Base-by-base conservation (phyloP, 1,140 invertebrate genomes). In the Zelostemma sp. region DNA sequence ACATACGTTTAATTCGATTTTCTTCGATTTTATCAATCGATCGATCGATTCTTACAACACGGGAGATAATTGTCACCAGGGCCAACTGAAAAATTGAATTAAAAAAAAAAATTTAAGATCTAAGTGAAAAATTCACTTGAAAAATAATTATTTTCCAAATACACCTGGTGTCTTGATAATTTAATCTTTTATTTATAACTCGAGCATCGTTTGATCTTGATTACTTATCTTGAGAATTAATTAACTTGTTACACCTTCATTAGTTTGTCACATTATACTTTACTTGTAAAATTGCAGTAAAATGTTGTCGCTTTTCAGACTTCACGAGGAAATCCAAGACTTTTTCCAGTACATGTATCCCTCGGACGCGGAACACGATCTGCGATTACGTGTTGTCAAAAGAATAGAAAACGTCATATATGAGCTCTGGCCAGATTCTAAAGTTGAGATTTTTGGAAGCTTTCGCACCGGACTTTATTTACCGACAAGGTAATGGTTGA, bases 241-340 rank as follows among this genome's bases (percentile, higher is more conserved):
- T n/a, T n/a, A n/a, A n/a, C n/a, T n/a, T n/a, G n/a, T n/a, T n/a
- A n/a, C n/a, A n/a, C 25, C 8, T 4, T 28, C 25, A 28, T 4
- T 3, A 28, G 8, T 28, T 28, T 3, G 25, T 4, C 8, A 4
- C 8, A 28, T 28, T 28, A 4, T 28, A 4, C 3, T 28, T 28
- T 28, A 4, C 3, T 28, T 8, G 3, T 8, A 28, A 28, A 28
- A 28, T 4, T 35, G 11, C 33, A n/a, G 33, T 35, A 35, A 2
- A 35, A 35, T 35, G 6, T 35, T 68, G 5, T 73, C 49, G 73
- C 61, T 56, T 85, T 86, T 43, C 83, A 95, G 96, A 57, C 87
- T 99, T 50, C 96, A 99, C 84, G 91, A 98, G 87, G 97, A 99
- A 87, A 98, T 99, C 68, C 92, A 95, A 84, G 96, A 99, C 85